Conservation (phyloP, 1,140 invertebrate genomes). For the Drosophila melanica region DNA sequence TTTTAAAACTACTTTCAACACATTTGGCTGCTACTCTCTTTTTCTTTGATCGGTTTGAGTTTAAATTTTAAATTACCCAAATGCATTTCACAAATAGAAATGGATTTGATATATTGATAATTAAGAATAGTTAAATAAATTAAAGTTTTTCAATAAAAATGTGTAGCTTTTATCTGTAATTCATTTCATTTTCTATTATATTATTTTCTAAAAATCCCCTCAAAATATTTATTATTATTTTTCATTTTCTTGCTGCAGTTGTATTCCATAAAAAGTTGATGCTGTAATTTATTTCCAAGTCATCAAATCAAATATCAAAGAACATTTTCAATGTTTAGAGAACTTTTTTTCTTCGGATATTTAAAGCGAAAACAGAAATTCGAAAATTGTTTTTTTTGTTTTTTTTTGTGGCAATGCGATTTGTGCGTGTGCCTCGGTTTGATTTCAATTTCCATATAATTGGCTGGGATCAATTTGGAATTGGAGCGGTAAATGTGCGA, state of each 20-base stretch:
- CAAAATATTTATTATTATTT: not conserved
- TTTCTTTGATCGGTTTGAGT: not conserved
- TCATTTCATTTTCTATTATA: too few species aligned
- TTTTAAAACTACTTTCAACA: constrained; percentile 40
- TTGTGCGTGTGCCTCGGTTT: constrained; percentile 31
- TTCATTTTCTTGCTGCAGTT: not conserved
- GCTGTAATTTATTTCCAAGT: not conserved
- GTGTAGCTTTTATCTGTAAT: too few species aligned
- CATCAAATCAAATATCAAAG: constrained; percentile 27
- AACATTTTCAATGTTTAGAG: constrained; percentile 22
- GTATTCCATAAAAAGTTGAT: not conserved
- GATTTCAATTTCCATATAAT: constrained; percentile 38
- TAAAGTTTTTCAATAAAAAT: not conserved
- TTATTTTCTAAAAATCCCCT: too few species aligned
- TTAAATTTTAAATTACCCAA: not conserved
- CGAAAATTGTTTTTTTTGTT: constrained; percentile 5
- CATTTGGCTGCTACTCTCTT: not conserved
- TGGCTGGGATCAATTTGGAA: constrained; percentile 40
- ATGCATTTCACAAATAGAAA: too few species aligned
- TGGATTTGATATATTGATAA: too few species aligned
- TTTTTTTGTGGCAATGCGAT: constrained; percentile 21
- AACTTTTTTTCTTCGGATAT: constrained; percentile 6
- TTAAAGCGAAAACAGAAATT: constrained; percentile 14
- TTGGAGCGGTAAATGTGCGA: constrained; percentile 52
- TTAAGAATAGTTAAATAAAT: too few species aligned